phyloP scores from a whole-genome alignment of 1,140 invertebrate species.

The Habropoda laboriosa region DNA sequence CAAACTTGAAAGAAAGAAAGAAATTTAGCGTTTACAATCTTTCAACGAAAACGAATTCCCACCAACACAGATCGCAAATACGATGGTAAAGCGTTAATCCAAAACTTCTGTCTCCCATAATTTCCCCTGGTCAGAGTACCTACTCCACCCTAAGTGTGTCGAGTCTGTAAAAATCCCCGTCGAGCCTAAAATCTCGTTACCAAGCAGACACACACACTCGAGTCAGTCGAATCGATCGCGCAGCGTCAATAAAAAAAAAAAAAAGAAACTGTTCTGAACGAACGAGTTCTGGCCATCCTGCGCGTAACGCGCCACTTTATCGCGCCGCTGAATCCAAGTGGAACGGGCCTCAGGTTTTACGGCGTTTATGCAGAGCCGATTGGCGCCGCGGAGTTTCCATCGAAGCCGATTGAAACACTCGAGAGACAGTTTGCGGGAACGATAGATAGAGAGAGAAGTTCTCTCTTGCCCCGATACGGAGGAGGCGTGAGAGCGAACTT shows the following conservation, averaged over 20 bases:
- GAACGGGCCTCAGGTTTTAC: constrained; percentile 28
- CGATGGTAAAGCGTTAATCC: no score
- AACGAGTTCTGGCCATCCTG: constrained; percentile 2
- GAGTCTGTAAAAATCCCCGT: neutral
- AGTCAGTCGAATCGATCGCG: neutral
- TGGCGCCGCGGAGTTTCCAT: constrained; percentile 50
- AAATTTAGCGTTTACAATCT: no score
- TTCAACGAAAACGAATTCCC: no score
- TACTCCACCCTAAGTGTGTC: no score
- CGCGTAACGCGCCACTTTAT: constrained; percentile 4
- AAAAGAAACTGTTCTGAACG: neutral
- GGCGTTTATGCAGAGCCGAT: constrained; percentile 46
- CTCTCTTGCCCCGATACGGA: constrained; percentile 30
- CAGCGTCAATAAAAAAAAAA: neutral
- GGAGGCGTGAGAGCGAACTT: constrained; percentile 54
- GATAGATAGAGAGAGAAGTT: neutral
- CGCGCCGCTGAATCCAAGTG: constrained; percentile 20
- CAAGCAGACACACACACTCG: no score
- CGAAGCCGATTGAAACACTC: constrained; percentile 60
- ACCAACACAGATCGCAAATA: no score
- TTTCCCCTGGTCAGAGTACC: no score
- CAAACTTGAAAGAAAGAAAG: no score
- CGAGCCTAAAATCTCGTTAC: neutral
- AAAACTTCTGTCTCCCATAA: no score
- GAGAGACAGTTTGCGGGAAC: neutral